Conservation (phyloP, 2,797 vertebrate genomes). For the Muraenolepis orangiensis region DNA sequence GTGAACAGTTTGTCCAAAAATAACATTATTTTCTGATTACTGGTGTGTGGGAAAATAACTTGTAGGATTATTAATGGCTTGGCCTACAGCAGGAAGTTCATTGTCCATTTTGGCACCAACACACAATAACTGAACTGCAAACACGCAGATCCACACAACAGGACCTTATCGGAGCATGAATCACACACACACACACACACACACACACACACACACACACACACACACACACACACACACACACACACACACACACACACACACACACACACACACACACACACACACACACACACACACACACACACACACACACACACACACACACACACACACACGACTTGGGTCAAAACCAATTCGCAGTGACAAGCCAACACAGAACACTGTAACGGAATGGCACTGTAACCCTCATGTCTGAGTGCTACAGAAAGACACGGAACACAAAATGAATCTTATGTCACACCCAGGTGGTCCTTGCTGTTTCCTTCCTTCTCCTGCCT, state of each 20-base stretch:
- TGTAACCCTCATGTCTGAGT: background rate
- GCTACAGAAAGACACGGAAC: background rate
- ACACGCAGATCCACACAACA: background rate
- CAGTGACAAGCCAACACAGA: background rate
- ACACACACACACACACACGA: background rate
- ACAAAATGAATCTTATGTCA: background rate
- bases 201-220: background rate
- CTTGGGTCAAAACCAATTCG: background rate
- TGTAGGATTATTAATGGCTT: background rate
- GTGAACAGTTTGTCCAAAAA: slow-evolving; percentile 1
- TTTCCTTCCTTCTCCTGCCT: background rate
- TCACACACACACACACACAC: background rate
- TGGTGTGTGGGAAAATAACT: background rate
- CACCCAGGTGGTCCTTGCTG: background rate
- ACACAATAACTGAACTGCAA: background rate
- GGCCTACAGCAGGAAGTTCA: background rate
- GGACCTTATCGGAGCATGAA: background rate
- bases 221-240: background rate
- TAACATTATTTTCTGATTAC: background rate
- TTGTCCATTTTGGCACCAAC: background rate
- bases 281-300: background rate
- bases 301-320: background rate
- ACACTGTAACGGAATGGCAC: background rate
- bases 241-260: background rate
- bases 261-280: background rate